These are phyloP conservation scores for Erebia epiphron DNA, from an alignment of 2,888 invertebrate genomes.

Conservation along the genomic window DNA sequence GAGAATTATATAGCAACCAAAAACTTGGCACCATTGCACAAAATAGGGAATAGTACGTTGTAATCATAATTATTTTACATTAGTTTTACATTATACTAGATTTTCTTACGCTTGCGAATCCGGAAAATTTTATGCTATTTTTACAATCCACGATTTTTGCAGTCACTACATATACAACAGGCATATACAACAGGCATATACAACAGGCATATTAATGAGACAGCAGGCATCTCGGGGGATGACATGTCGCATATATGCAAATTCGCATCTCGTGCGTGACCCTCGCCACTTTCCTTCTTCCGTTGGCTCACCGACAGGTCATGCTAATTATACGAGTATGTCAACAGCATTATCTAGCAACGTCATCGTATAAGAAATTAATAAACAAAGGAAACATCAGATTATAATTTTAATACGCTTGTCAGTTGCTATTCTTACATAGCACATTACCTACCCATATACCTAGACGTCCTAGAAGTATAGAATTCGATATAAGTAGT, in stretches of 20 bases:
- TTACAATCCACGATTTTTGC: slow-evolving; percentile 6
- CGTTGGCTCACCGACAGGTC: slow-evolving; percentile 57
- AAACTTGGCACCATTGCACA: too few species aligned
- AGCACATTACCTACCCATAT: too few species aligned
- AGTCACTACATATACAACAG: slow-evolving; percentile 18
- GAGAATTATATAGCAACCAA: too few species aligned
- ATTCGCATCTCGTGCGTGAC: slow-evolving; percentile 48
- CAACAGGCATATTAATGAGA: slow-evolving; percentile 43
- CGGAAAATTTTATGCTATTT: background rate
- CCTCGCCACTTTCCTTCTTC: slow-evolving; percentile 73
- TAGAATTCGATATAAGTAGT: too few species aligned
- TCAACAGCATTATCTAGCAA: slow-evolving; percentile 32
- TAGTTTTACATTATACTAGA: too few species aligned
- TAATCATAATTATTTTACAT: too few species aligned
- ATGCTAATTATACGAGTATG: slow-evolving; percentile 69
- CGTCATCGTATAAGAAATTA: slow-evolving; percentile 26
- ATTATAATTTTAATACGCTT: slow-evolving; percentile 21
- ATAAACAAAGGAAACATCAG: slow-evolving; percentile 30
- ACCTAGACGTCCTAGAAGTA: too few species aligned
- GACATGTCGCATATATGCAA: slow-evolving; percentile 38
- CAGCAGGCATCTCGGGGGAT: slow-evolving; percentile 48
- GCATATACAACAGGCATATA: slow-evolving; percentile 45
- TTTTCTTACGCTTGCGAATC: slow-evolving; percentile 1
- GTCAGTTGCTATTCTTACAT: slow-evolving; percentile 1
- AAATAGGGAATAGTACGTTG: too few species aligned